These are phyloP conservation scores for Tragelaphus strepsiceros DNA, from an alignment of 2,113 vertebrate species.

Conservation along the genomic window DNA sequence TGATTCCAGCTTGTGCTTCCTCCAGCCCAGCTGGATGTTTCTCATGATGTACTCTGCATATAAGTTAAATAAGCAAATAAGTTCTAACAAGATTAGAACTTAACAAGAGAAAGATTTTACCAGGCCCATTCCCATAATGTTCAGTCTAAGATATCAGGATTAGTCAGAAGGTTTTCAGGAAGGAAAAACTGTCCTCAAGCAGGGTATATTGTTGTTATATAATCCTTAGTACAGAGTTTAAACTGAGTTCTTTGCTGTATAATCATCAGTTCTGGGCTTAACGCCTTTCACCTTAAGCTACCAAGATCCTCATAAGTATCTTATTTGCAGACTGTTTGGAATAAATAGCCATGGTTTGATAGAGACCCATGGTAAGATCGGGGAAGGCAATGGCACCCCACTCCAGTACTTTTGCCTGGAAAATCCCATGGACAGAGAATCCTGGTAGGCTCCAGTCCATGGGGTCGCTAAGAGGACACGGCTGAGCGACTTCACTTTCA, in stretches of 20 bases:
- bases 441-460: too few species aligned
- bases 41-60: not conserved
- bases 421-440: too few species aligned
- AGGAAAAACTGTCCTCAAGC: not conserved
- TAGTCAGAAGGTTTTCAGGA: not conserved
- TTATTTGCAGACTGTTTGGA: not conserved
- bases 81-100: not conserved
- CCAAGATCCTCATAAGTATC: not conserved
- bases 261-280: not conserved
- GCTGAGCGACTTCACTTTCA: too few species aligned
- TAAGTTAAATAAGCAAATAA: not conserved
- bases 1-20: not conserved
- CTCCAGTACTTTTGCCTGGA: too few species aligned
- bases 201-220: not conserved
- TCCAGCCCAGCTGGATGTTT: not conserved
- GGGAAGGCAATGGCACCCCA: too few species aligned
- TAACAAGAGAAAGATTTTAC: not conserved
- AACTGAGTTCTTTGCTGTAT: not conserved
- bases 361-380: not conserved
- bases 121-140: not conserved
- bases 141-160: not conserved
- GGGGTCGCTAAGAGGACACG: too few species aligned
- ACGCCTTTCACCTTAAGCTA: not conserved
- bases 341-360: not conserved
- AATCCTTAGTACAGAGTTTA: not conserved